phyloP scores from a whole-genome alignment of 2,797 vertebrate species.

The Acrossocheilus wenchowensis region DNA sequence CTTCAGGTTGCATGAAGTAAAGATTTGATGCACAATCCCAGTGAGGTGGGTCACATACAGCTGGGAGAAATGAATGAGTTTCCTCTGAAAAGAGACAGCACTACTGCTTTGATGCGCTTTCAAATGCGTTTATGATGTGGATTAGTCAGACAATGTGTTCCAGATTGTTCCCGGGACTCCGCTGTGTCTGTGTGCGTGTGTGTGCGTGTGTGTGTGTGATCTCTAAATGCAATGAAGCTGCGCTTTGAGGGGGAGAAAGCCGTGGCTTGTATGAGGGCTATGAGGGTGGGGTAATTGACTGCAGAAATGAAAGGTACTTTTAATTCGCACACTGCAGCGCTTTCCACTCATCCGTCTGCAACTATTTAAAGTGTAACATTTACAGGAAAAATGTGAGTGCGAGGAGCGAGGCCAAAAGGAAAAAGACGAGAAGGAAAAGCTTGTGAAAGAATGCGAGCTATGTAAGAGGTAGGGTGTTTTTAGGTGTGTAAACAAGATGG shows the following conservation, averaged over 20 bases:
- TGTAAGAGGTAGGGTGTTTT: slow-evolving; percentile 72
- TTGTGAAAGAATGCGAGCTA: slow-evolving; percentile 83
- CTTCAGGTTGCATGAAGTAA: slow-evolving; percentile 3
- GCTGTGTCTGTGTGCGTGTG: slow-evolving; percentile 37
- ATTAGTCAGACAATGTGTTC: slow-evolving; percentile 72
- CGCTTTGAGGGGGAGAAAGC: slow-evolving; percentile 62
- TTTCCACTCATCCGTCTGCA: slow-evolving; percentile 84
- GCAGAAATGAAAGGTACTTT: slow-evolving; percentile 84
- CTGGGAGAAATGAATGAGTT: slow-evolving; percentile 40
- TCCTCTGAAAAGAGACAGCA: slow-evolving; percentile 49
- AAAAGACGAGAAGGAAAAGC: slow-evolving; percentile 68
- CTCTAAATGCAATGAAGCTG: slow-evolving; percentile 47
- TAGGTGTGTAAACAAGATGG: slow-evolving; percentile 81
- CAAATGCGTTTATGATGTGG: slow-evolving; percentile 67
- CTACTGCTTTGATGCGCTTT: slow-evolving; percentile 65
- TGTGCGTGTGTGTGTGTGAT: slow-evolving; percentile 32
- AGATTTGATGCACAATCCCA: slow-evolving; percentile 9
- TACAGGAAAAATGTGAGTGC: slow-evolving; percentile 75
- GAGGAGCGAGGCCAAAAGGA: slow-evolving; percentile 78
- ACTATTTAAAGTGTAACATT: slow-evolving; percentile 82
- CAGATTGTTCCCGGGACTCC: slow-evolving; percentile 65
- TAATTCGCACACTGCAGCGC: slow-evolving; percentile 83
- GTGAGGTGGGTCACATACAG: slow-evolving; percentile 14
- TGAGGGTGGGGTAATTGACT: slow-evolving; percentile 81
- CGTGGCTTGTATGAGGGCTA: slow-evolving; percentile 63